These are phyloP conservation scores for Microcebus griseorufus DNA, from an alignment of 2,113 vertebrate species.

Conservation along the genomic window DNA sequence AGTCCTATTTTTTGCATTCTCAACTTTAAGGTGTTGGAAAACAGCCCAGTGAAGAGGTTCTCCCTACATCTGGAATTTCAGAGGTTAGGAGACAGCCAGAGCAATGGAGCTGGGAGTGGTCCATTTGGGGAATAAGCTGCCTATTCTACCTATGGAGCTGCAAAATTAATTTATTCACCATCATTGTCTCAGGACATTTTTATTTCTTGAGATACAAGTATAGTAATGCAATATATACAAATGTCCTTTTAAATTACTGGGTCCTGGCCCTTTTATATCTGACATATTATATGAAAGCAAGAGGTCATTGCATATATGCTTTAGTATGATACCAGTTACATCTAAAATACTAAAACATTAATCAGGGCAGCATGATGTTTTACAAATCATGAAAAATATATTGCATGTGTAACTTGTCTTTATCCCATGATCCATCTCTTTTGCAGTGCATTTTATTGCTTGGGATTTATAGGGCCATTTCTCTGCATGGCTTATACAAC, in stretches of 20 bases:
- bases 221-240: background rate
- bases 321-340: slow-evolving; percentile 5
- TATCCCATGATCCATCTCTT: slow-evolving; percentile 12
- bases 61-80: background rate
- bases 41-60: background rate
- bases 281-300: background rate
- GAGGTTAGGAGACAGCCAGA: background rate
- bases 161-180: background rate
- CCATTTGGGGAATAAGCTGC: background rate
- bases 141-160: background rate
- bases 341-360: slow-evolving; percentile 25
- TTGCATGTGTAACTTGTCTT: slow-evolving; percentile 56
- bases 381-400: background rate
- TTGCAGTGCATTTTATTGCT: slow-evolving; percentile 47
- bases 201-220: slow-evolving; percentile 31
- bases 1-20: background rate
- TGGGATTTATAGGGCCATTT: slow-evolving; percentile 55
- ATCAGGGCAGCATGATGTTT: background rate
- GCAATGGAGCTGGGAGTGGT: background rate
- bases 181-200: background rate
- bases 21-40: slow-evolving; percentile 36
- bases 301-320: background rate
- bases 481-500: slow-evolving; percentile 32
- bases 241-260: background rate
- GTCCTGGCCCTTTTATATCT: background rate